Base-by-base conservation (phyloP, 2,888 invertebrate species). In the Plutella xylostella region DNA sequence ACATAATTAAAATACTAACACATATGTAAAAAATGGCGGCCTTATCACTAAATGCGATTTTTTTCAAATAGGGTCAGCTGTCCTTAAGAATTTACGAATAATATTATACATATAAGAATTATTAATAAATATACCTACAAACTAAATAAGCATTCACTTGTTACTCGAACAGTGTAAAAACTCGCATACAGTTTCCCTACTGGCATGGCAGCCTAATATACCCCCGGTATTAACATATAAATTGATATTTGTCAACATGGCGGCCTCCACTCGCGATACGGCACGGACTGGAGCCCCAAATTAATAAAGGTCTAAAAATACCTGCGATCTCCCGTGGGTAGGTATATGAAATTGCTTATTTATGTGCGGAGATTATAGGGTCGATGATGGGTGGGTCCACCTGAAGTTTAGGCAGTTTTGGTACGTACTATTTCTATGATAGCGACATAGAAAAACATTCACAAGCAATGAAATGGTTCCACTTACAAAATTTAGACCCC, bases 161-260 rank as follows among this genome's bases (percentile, higher is more conserved):
- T 3, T 12, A 28, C 28, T 28, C n/a, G n/a, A n/a, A n/a, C n/a
- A n/a, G n/a, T n/a, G n/a, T n/a, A n/a, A 28, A 28, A 28, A 28
- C 11, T 28, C 28, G 3, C 28, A 3, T 28, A 3, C 3, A 28
- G n/a, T 28, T 12, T 6, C 28, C 28, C 28, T n/a, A 9, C n/a
- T 28, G 11, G 28, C 28, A 12, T 9, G 11, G 3, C 3, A 2
- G 11, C 28, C 28, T 28, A 28, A 18, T 43, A 30, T 22, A 20
- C 28, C 30, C 48, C 30, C 35, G 35, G 18, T 60, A 71, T 71
- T 71, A 68, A 62, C 71, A 71, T 71, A 71, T 59, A 71, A 69
- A 71, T 71, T 63, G 67, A 47, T 63, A 57, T 66, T 65, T 65
- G 66, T 52, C 52, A 54, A 52, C 53, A 45, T 47, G 47, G 45